Evolutionary conservation across 2,888 invertebrate species (phyloP), one percentile per base, ranked within the genome.

Genomic region (Drosophila ustulata): DNA sequence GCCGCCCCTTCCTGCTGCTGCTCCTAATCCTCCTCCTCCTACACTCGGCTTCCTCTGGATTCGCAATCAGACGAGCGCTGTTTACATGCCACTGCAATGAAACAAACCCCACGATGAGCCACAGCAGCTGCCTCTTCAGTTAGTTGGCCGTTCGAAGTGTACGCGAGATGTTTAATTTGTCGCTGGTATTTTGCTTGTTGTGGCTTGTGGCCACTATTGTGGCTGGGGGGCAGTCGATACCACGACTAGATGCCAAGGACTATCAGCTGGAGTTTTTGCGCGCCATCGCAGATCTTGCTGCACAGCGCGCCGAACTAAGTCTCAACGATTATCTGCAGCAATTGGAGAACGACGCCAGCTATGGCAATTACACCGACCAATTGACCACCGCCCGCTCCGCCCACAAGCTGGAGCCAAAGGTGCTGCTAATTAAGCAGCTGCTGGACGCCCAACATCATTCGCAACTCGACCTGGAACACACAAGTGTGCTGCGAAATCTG

Each of bases 351-450:
- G 75, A 73, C 41, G 18, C 52, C 5, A 64, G 58, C 7, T 80
- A 78, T 51, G 62, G 32, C 25, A 64, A 75, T n/a, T 88, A 89
- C 37, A 51, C 43, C 0, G 25, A 45, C 0, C 72, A 80, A 5
- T 46, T 88, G n/a, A 47, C 64, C 6, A 5, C 47, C 3, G 85
- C 80, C 2, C 58, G 76, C 0, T 52, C 71, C 0, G 53, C 76
- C 0, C 18, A 13, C 0, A 79, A 73, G 58, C 18, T 89, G 3
- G 78, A 78, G 47, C 32, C 77, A 0, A 90, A 90, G 74, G 78
- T 90, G 49, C 62, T 90, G 37, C 80, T 91, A 2, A 80, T 90
- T 30, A 90, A 90, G 57, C 90, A 90, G 47, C 64, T 90, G 53
- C 69, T 90, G 28, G 90, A 90, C 53, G 71, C 75, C 4, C 64